A percentile compares a stretch with the other conserved stretches of the same genome.
phyloP scores from a whole-genome alignment of 2,888 invertebrate species.

The Aporophyla lueneburgensis region DNA sequence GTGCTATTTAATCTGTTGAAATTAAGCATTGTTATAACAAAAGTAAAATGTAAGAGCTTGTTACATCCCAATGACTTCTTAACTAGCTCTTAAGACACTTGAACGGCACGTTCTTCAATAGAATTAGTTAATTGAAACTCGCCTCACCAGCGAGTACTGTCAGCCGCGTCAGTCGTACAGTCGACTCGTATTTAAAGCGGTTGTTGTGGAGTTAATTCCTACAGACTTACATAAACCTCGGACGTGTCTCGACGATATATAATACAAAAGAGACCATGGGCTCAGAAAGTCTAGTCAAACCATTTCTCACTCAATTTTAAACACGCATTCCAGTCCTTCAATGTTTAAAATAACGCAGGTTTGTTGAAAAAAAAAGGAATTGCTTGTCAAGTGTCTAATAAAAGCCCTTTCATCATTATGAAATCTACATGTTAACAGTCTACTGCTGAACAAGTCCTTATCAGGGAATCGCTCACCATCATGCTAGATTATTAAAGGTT shows the following conservation, averaged over 20 bases:
- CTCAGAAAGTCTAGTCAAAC: neutral
- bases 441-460: neutral
- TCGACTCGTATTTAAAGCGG: slow-evolving; percentile 32
- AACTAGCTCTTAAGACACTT: neutral
- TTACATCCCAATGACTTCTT: neutral
- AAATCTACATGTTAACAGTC: neutral
- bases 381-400: neutral
- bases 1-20: neutral
- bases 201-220: slow-evolving; percentile 49
- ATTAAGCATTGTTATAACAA: slow-evolving; percentile 1
- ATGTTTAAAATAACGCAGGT: neutral
- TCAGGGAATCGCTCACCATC: neutral
- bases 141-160: neutral
- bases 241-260: slow-evolving; percentile 55
- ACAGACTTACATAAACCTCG: slow-evolving; percentile 58
- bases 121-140: slow-evolving; percentile 42
- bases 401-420: neutral
- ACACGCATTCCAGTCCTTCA: neutral
- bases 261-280: neutral
- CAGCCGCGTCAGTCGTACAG: neutral
- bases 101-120: slow-evolving; percentile 1
- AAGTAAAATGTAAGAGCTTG: slow-evolving; percentile 1
- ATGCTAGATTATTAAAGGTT: neutral
- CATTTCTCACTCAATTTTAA: neutral
- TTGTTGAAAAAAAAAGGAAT: neutral